Evolutionary conservation across 2,888 invertebrate genomes (phyloP), one percentile per base, ranked within the genome.

Genomic region (Lagria hirta): DNA sequence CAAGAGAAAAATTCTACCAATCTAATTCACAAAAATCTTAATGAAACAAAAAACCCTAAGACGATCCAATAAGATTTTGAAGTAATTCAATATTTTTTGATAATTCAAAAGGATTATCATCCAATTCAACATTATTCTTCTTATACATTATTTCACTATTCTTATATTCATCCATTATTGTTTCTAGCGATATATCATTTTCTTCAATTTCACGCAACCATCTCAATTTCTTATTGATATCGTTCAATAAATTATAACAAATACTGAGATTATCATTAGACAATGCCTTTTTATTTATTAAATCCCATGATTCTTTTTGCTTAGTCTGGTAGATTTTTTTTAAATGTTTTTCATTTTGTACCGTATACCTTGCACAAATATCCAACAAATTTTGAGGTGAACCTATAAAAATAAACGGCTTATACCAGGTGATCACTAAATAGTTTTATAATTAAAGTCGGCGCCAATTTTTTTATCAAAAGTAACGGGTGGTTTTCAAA

Each of bases 151-250:
- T 51, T 20, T 68, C 62, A 42, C 61, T 63, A 17, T 64, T 53
- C n/a, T 58, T 58, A 47, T 66, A 70, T 36, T 65, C 59, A 30
- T 70, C 68, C 24, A 49, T 53, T 4, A 70, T 49, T 2, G 65
- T 52, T 28, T 66, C 65, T 2, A 51, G 51, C 5, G 66, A 55
- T 14, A 66, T 57, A 38, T 68, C 60, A 26, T 65, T 64, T 20
- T 60, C 55, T 43, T 68, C 66, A 34, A 71, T 61, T 48, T 66
- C 61, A 14, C 66, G 51, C 42, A 70, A 49, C 53, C 64, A 60
- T 49, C 65, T 64, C 10, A 52, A 48, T 51, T 70, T 70, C 44
- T 62, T 66, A 41, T 71, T 69, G 17, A 68, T 45, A 55, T 70
- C 66, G 36, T 60, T 54, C 12, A 70, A 50, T 3, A 62, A 56